Conservation (phyloP, 2,888 invertebrate genomes). For the Coelopa pilipes region DNA sequence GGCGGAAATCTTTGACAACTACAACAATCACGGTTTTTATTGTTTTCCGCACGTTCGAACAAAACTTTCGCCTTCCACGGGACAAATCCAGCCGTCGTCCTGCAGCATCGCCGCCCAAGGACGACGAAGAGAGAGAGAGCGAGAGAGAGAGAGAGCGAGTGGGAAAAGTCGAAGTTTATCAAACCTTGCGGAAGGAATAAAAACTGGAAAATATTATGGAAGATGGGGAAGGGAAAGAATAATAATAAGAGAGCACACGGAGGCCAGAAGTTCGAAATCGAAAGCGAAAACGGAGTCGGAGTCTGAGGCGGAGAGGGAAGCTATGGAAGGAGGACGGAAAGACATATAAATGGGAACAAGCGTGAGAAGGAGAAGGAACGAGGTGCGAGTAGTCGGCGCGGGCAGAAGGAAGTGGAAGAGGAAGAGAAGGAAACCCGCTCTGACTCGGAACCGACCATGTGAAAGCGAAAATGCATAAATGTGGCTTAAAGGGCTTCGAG, state of each 20-base stretch:
- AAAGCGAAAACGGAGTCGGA: neutral
- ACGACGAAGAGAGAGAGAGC: neutral
- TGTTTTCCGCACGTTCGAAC: neutral
- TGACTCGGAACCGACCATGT: neutral
- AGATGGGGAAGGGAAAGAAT: neutral
- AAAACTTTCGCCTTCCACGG: neutral
- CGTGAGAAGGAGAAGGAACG: neutral
- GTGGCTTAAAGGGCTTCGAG: slow-evolving; percentile 9
- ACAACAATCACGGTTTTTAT: slow-evolving; percentile 5
- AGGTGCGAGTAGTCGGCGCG: too few species aligned
- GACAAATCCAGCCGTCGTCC: neutral
- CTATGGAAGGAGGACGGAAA: neutral
- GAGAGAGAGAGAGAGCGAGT: too few species aligned
- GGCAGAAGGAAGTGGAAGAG: too few species aligned
- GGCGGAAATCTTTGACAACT: neutral
- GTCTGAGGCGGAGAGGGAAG: neutral
- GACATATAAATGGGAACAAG: neutral
- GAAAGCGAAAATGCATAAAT: slow-evolving; percentile 24
- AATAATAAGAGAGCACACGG: neutral
- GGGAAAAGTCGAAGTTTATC: neutral
- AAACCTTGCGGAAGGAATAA: neutral
- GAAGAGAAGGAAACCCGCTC: neutral
- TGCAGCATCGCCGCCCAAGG: neutral
- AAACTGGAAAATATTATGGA: neutral
- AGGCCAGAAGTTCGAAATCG: neutral